phyloP scores from a whole-genome alignment of 2,113 vertebrate genomes.

The Sinocyclocheilus maitianheensis region DNA sequence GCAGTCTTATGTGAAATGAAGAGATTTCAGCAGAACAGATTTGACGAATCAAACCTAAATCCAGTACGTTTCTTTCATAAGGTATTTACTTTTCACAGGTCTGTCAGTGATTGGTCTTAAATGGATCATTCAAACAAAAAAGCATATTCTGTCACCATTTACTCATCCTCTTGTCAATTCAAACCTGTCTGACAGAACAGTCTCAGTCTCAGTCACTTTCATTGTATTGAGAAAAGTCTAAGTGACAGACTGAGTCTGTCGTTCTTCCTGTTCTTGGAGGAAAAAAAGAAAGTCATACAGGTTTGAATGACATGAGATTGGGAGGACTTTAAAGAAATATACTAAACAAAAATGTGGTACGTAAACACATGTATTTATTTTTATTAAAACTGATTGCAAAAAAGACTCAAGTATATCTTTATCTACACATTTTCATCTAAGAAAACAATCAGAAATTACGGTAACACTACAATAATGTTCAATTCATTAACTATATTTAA shows the following conservation, averaged over 20 bases:
- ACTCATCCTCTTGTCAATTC: background rate
- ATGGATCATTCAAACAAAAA: background rate
- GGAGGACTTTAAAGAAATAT: background rate
- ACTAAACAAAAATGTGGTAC: background rate
- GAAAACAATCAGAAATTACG: too few relatives aligned
- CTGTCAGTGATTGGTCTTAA: background rate
- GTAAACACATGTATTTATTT: too few relatives aligned
- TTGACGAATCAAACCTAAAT: background rate
- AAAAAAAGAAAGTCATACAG: background rate
- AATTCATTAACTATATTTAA: too few relatives aligned
- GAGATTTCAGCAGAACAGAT: background rate
- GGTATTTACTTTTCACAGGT: background rate
- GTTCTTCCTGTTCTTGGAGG: background rate
- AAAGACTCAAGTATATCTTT: too few relatives aligned
- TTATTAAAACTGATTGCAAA: too few relatives aligned
- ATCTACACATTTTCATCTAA: too few relatives aligned
- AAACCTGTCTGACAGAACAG: too few relatives aligned
- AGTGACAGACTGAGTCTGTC: background rate
- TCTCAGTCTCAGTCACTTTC: background rate
- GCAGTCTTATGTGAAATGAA: background rate
- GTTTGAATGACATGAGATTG: background rate
- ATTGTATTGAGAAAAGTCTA: background rate
- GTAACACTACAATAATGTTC: too few relatives aligned
- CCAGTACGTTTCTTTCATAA: background rate
- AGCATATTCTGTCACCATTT: background rate